Conservation (phyloP, 2,888 invertebrate genomes). For the Notodonta ziczac region DNA sequence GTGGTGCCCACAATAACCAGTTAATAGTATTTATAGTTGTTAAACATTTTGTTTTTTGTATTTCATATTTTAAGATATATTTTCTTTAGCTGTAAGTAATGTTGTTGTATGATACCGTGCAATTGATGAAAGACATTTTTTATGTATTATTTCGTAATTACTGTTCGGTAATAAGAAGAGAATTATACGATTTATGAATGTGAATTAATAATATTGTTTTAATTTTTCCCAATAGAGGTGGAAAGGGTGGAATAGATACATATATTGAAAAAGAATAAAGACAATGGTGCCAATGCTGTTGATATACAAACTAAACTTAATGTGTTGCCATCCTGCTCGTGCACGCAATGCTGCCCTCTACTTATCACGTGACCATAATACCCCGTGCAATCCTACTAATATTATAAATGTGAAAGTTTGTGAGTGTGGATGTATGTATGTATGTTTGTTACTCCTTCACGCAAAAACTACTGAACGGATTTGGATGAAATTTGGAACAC, state of each 20-base stretch:
- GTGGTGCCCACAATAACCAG: constrained; percentile 39
- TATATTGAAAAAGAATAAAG: not conserved
- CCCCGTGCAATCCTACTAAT: too few relatives aligned
- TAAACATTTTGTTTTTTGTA: constrained; percentile 33
- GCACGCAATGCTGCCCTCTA: too few relatives aligned
- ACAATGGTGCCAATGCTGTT: too few relatives aligned
- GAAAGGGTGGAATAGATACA: not conserved
- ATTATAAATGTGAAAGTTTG: too few relatives aligned
- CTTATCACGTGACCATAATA: too few relatives aligned
- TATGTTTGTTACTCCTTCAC: too few relatives aligned
- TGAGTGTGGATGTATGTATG: too few relatives aligned
- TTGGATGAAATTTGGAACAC: too few relatives aligned
- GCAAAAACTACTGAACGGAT: too few relatives aligned
- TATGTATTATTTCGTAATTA: constrained; percentile 60
- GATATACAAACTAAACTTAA: too few relatives aligned
- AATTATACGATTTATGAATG: constrained; percentile 80
- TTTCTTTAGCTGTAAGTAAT: constrained; percentile 45
- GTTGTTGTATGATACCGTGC: constrained; percentile 50
- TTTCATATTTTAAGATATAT: constrained; percentile 37
- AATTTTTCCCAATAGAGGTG: constrained; percentile 18
- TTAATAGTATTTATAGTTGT: constrained; percentile 37
- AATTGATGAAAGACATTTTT: constrained; percentile 50
- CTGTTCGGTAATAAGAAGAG: constrained; percentile 55
- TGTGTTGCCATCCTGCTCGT: too few relatives aligned
- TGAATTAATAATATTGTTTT: constrained; percentile 53